Conservation (phyloP, 2,113 vertebrate species). For the Lichenostomus cassidix region DNA sequence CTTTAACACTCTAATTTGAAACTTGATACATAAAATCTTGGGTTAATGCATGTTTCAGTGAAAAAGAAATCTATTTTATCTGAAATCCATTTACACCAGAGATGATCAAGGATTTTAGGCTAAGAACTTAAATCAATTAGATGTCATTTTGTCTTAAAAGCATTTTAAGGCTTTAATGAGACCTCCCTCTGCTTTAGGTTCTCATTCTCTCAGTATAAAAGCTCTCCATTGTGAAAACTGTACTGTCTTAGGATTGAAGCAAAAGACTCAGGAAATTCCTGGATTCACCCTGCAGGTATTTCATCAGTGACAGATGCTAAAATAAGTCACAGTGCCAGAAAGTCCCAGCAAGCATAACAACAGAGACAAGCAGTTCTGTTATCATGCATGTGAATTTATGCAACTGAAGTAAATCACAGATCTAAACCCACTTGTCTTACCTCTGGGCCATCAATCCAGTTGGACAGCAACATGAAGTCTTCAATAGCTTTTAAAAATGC, state of each 20-base stretch:
- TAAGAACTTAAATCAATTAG: not conserved
- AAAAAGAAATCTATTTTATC: not conserved
- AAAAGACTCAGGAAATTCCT: not conserved
- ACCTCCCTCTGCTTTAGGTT: not conserved
- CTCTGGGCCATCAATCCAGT: constrained; percentile 71
- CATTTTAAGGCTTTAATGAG: not conserved
- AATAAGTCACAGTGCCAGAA: not conserved
- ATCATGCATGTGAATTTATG: not conserved
- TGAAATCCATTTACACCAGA: not conserved
- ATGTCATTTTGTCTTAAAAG: not conserved
- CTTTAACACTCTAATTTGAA: not conserved
- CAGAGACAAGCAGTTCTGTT: not conserved
- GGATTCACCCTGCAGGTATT: not conserved
- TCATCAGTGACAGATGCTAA: not conserved
- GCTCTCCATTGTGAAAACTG: not conserved
- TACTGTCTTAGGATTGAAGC: not conserved
- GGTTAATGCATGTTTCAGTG: not conserved
- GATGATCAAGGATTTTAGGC: not conserved
- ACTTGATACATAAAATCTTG: not conserved
- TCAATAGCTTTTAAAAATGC: constrained; percentile 85
- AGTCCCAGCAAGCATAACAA: not conserved
- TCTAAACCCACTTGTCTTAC: constrained; percentile 55
- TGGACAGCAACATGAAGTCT: constrained; percentile 78
- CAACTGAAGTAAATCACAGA: not conserved
- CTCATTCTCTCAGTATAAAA: not conserved